Conservation (phyloP, 64 coral and sea anemone species). For the Pocillopora verrucosa region DNA sequence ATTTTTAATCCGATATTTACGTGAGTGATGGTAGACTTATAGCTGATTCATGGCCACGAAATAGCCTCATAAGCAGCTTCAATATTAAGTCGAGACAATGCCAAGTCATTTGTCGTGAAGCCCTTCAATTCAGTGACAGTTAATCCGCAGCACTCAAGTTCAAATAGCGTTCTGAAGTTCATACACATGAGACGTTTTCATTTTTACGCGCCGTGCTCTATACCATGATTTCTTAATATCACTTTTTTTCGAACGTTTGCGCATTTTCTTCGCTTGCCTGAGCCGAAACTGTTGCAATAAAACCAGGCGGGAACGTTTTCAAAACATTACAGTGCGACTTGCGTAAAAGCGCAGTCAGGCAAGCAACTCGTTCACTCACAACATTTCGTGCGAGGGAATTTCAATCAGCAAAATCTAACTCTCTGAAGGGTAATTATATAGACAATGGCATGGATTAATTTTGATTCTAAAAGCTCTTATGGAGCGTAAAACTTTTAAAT, state of each 20-base stretch:
- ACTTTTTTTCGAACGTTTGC: neutral
- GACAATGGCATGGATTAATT: slow-evolving; percentile 33
- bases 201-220: neutral
- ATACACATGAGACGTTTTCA: neutral
- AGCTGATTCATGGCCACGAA: slow-evolving; percentile 1
- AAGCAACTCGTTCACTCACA: neutral
- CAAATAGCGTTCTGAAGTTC: neutral
- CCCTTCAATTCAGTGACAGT: neutral
- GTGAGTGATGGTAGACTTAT: neutral
- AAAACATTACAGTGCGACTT: neutral
- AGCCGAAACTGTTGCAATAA: neutral
- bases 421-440: slow-evolving; percentile 25
- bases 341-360: neutral
- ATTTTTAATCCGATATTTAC: neutral
- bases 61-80: slow-evolving; percentile 10
- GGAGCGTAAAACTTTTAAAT: neutral
- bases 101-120: slow-evolving; percentile 27
- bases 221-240: neutral
- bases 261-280: neutral
- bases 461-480: slow-evolving; percentile 21
- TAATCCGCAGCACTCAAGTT: slow-evolving; percentile 13
- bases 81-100: slow-evolving; percentile 16
- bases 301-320: neutral
- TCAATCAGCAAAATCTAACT: neutral
- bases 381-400: slow-evolving; percentile 19